Percentiles rank a stretch among this genome's conserved stretches.
phyloP scores from a whole-genome alignment of 2,888 invertebrate genomes.

The Ichneumon xanthorius region DNA sequence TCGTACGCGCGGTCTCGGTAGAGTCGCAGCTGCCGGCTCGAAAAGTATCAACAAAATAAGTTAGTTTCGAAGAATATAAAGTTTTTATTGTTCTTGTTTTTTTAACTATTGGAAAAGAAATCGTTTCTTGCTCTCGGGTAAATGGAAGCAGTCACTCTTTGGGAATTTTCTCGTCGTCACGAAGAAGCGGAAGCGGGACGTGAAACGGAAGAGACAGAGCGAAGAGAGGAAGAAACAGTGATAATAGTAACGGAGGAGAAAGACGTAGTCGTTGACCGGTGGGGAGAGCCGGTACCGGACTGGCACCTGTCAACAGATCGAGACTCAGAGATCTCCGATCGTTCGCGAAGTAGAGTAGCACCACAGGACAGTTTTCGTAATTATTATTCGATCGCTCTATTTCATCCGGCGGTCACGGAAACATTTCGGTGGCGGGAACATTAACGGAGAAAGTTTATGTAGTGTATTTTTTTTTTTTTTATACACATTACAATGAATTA shows the following conservation, averaged over 20 bases:
- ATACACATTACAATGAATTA: background rate
- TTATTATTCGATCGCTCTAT: slow-evolving; percentile 21
- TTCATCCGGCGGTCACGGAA: slow-evolving; percentile 62
- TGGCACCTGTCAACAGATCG: slow-evolving; percentile 50
- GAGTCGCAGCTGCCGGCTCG: slow-evolving; percentile 9
- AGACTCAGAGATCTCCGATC: slow-evolving; percentile 46
- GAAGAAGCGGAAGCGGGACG: slow-evolving; percentile 39
- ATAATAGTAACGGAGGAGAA: slow-evolving; percentile 35
- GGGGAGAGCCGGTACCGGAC: slow-evolving; percentile 37
- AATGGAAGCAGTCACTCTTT: slow-evolving; percentile 59
- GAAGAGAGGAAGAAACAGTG: slow-evolving; percentile 25
- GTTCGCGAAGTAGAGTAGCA: slow-evolving; percentile 10
- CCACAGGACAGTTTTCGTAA: background rate
- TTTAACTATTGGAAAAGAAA: background rate
- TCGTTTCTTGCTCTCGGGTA: slow-evolving; percentile 57
- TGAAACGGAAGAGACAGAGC: slow-evolving; percentile 10
- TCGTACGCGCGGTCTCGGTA: slow-evolving; percentile 36
- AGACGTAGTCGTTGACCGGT: slow-evolving; percentile 23
- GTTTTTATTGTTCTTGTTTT: background rate
- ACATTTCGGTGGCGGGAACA: slow-evolving; percentile 53
- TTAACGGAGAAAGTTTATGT: slow-evolving; percentile 14
- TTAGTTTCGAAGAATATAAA: background rate
- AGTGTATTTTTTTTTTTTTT: background rate
- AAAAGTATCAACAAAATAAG: background rate
- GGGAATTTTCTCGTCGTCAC: slow-evolving; percentile 34